Evolutionary conservation across 2,797 vertebrate species (phyloP).

Genomic region (Pangasius djambal): DNA sequence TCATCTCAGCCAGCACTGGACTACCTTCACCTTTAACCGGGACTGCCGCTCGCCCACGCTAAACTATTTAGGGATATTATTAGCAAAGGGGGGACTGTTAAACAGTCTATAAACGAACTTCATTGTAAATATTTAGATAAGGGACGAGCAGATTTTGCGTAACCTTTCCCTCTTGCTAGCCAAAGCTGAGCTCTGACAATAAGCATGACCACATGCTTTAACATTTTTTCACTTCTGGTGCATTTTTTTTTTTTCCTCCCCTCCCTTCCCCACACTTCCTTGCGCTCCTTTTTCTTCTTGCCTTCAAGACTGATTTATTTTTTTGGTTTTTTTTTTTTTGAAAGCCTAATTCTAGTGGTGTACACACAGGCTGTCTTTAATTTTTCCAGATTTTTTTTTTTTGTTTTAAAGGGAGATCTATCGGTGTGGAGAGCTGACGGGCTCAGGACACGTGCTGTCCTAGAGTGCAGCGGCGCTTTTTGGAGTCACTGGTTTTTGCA

Average conservation of each 20-base stretch:
- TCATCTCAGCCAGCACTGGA: constrained; percentile 76
- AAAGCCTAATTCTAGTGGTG: constrained; percentile 70
- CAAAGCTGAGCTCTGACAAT: constrained; percentile 64
- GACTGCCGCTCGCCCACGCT: constrained; percentile 57
- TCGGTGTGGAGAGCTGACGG: constrained; percentile 62
- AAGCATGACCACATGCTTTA: constrained; percentile 63
- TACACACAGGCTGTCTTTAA: constrained; percentile 60
- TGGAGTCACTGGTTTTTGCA: constrained; percentile 67
- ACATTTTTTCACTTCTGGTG: constrained; percentile 32
- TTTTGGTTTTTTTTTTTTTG: constrained; percentile 44
- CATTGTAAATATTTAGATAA: constrained; percentile 92
- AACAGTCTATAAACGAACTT: constrained; percentile 89
- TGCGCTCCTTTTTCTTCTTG: constrained; percentile 53
- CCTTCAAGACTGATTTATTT: constrained; percentile 59
- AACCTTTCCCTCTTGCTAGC: constrained; percentile 34
- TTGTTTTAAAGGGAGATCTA: constrained; percentile 65
- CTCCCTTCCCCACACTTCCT: neutral
- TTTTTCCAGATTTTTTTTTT: constrained; percentile 61
- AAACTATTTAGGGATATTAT: constrained; percentile 66
- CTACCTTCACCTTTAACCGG: constrained; percentile 71
- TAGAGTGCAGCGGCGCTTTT: constrained; percentile 60
- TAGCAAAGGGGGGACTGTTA: constrained; percentile 86
- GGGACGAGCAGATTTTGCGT: constrained; percentile 62
- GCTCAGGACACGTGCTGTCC: constrained; percentile 46
- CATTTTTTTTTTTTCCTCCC: constrained; percentile 65